A percentile compares a stretch with the other conserved stretches of the same genome.
Evolutionary conservation across 2,113 vertebrate genomes (phyloP).

Genomic region (Nycticorax nycticorax): DNA sequence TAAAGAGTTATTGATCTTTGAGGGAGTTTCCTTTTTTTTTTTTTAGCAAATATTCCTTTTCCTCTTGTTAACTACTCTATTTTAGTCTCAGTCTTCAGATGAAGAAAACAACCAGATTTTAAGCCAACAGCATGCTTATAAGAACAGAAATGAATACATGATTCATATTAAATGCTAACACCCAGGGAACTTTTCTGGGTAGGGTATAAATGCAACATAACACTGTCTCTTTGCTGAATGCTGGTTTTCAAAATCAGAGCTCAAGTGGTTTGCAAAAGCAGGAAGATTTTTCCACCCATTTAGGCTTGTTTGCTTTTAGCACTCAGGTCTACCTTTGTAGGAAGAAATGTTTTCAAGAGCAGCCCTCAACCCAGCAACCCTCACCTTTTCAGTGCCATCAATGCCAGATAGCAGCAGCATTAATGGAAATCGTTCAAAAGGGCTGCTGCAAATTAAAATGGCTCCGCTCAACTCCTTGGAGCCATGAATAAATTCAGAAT

Average conservation of each 20-base stretch:
- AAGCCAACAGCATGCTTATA: not conserved
- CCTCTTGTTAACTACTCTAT: not conserved
- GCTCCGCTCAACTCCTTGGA: not conserved
- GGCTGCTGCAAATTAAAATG: not conserved
- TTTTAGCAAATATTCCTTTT: constrained; percentile 36
- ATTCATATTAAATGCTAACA: not conserved
- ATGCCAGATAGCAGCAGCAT: not conserved
- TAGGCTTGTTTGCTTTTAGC: not conserved
- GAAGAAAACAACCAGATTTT: constrained; percentile 10
- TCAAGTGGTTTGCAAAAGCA: not conserved
- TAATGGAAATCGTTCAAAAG: not conserved
- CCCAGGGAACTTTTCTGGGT: not conserved
- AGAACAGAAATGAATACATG: not conserved
- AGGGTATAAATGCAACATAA: accelerated
- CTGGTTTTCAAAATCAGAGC: not conserved
- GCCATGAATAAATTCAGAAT: not conserved
- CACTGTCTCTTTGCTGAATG: not conserved
- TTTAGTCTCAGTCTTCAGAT: constrained; percentile 6
- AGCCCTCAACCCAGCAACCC: not conserved
- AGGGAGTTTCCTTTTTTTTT: not conserved
- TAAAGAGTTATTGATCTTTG: constrained; percentile 63
- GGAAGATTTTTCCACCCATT: not conserved
- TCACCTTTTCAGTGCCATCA: not conserved
- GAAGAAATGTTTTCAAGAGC: not conserved
- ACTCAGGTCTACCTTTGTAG: not conserved